Conservation (phyloP, 1,140 invertebrate genomes). For the Nebria ingens region DNA sequence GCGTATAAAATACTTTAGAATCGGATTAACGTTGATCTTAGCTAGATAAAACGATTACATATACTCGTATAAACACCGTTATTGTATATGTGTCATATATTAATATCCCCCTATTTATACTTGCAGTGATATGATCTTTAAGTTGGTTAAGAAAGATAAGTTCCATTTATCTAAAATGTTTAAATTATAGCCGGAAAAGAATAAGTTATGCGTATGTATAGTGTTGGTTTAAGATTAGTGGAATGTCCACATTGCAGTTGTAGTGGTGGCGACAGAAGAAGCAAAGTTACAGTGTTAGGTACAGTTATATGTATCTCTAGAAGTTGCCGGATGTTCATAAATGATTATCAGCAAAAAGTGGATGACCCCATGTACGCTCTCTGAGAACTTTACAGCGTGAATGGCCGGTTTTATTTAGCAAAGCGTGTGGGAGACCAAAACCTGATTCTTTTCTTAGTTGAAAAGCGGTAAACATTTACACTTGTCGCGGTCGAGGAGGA, state of each 20-base stretch:
- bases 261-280: neutral
- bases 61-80: too few relatives aligned
- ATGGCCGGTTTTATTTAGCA: neutral
- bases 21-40: too few relatives aligned
- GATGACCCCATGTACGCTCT: neutral
- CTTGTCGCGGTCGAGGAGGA: neutral
- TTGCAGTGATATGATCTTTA: too few relatives aligned
- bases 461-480: neutral
- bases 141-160: too few relatives aligned
- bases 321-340: slow-evolving; percentile 9
- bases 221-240: neutral
- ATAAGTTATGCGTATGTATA: too few relatives aligned
- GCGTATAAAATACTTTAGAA: too few relatives aligned
- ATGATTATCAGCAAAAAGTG: slow-evolving; percentile 7
- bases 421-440: neutral
- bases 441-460: neutral
- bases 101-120: too few relatives aligned
- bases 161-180: too few relatives aligned
- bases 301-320: slow-evolving; percentile 2
- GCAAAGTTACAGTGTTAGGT: neutral
- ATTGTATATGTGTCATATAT: too few relatives aligned
- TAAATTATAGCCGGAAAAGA: too few relatives aligned
- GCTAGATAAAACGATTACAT: too few relatives aligned
- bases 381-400: neutral
- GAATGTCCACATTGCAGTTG: too few relatives aligned